Percentiles rank a stretch among this genome's conserved stretches.
phyloP scores from a whole-genome alignment of 2,797 vertebrate species.

The Dermochelys coriacea region DNA sequence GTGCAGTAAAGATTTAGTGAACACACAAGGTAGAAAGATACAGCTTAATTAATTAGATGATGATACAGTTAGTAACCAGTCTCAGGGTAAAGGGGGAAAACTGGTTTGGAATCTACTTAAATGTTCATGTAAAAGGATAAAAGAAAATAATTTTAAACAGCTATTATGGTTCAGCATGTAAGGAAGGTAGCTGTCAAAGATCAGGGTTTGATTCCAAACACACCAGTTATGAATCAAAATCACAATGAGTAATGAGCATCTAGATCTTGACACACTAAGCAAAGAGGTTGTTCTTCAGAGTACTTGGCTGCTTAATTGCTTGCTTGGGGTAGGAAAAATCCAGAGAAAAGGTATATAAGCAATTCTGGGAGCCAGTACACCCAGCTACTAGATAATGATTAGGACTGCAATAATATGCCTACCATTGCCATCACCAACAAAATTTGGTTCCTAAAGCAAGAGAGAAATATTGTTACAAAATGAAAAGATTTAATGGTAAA shows the following conservation, averaged over 20 bases:
- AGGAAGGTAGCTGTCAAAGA: constrained; percentile 64
- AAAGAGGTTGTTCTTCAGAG: constrained; percentile 68
- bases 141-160: constrained; percentile 36
- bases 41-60: constrained; percentile 32
- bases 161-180: constrained; percentile 21
- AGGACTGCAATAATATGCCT: constrained; percentile 10
- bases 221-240: constrained; percentile 76
- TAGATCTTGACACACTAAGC: constrained; percentile 64
- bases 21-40: not conserved
- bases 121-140: not conserved
- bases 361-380: constrained; percentile 26
- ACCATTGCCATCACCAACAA: constrained; percentile 9
- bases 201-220: constrained; percentile 66
- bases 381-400: constrained; percentile 13
- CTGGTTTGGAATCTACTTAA: constrained; percentile 37
- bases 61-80: not conserved
- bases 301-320: constrained; percentile 77
- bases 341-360: constrained; percentile 58
- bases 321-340: constrained; percentile 69
- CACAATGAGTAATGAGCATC: constrained; percentile 76
- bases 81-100: not conserved
- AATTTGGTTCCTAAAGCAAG: not conserved
- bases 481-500: constrained; percentile 10
- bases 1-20: constrained; percentile 38
- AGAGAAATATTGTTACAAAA: constrained; percentile 20